A percentile compares a stretch with the other conserved stretches of the same genome.
Evolutionary conservation across 2,888 invertebrate species (phyloP).

Genomic region (Heliconius ismenius): DNA sequence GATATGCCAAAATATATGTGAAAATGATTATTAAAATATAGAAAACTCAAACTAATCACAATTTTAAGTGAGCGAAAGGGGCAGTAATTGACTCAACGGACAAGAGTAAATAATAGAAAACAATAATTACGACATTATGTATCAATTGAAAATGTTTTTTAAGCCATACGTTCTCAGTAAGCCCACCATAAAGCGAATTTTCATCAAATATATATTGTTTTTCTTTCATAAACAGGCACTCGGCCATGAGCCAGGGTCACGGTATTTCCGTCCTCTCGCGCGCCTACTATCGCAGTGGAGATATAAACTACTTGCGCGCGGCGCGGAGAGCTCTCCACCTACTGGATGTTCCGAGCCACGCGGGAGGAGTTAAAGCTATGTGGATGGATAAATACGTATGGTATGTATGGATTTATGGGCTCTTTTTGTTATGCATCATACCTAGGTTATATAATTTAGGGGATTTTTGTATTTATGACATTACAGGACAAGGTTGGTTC

Average conservation of each 20-base stretch:
- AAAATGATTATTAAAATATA: no score
- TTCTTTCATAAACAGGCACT: conserved; percentile 83
- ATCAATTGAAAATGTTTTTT: no score
- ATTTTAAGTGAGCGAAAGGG: no score
- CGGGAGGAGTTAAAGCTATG: conserved; percentile 91
- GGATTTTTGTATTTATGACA: not conserved
- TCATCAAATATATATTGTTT: no score
- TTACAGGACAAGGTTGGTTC: no score
- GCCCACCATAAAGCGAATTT: no score
- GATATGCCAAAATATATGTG: no score
- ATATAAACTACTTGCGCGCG: conserved; percentile 88
- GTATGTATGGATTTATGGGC: conserved; percentile 73
- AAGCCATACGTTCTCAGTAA: no score
- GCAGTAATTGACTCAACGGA: no score
- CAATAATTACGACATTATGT: no score
- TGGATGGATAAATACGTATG: conserved; percentile 94
- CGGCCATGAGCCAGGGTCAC: conserved; percentile 99
- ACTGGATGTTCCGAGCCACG: conserved; percentile 86
- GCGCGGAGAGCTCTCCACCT: conserved; percentile 91
- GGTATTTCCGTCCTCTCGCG: conserved; percentile 96
- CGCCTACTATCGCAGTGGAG: conserved; percentile 92
- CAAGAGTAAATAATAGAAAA: no score
- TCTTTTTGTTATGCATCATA: not conserved
- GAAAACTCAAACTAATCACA: no score
- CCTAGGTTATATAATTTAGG: not conserved